These are phyloP conservation scores for Baccha elongata DNA, from an alignment of 2,888 invertebrate genomes.

Conservation along the genomic window DNA sequence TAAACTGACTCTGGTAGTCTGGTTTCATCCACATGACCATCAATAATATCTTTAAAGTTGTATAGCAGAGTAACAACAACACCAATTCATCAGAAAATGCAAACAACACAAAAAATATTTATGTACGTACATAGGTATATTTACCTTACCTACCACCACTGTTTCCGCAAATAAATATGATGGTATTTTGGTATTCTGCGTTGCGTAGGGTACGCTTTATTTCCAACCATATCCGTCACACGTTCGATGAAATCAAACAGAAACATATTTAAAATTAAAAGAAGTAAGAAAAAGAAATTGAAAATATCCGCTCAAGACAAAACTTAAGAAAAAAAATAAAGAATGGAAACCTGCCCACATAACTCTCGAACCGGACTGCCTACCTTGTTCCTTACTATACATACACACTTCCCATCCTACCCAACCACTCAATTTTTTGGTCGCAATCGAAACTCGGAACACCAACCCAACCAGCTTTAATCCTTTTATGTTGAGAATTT, in stretches of 20 bases:
- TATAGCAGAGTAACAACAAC: slow-evolving; percentile 4
- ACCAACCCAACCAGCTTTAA: neutral
- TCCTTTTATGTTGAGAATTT: slow-evolving; percentile 51
- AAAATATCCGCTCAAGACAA: slow-evolving; percentile 12
- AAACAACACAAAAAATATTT: slow-evolving; percentile 3
- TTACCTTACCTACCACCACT: slow-evolving; percentile 37
- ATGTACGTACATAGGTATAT: neutral
- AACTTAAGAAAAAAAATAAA: neutral
- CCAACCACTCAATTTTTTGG: slow-evolving; percentile 6
- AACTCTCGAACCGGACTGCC: slow-evolving; percentile 64
- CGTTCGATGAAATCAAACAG: neutral
- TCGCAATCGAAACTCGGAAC: too few species aligned
- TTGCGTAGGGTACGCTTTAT: neutral
- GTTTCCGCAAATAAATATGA: neutral
- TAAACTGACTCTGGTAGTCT: slow-evolving; percentile 22
- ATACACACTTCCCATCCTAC: slow-evolving; percentile 21
- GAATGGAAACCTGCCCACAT: slow-evolving; percentile 64
- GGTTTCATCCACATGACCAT: slow-evolving; percentile 44
- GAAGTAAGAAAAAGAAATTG: neutral
- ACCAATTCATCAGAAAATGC: slow-evolving; percentile 11
- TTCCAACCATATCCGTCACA: slow-evolving; percentile 6
- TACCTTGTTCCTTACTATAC: neutral
- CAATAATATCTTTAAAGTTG: slow-evolving; percentile 42
- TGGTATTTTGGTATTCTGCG: neutral
- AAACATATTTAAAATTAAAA: slow-evolving; percentile 4